phyloP scores from a whole-genome alignment of 1,140 invertebrate genomes.

The Hermatobates lingyangjiaoensis region DNA sequence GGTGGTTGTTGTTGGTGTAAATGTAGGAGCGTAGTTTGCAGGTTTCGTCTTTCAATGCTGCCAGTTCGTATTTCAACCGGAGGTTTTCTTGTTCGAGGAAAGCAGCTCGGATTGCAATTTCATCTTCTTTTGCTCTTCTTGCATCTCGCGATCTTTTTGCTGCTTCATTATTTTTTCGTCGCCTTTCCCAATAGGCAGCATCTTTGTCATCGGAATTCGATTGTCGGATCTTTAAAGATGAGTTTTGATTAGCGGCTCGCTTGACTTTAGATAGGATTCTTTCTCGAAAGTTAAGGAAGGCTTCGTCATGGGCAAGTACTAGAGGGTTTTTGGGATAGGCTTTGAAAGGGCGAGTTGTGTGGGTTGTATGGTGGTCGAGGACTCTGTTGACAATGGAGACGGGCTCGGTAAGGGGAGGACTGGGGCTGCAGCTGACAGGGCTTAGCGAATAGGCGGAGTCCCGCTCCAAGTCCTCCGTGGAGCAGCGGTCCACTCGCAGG shows the following conservation, averaged over 20 bases:
- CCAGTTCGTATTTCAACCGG: conserved; percentile 23
- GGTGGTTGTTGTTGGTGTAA: conserved; percentile 6
- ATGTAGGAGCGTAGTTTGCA: conserved; percentile 11
- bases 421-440: neutral
- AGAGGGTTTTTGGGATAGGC: conserved; percentile 48
- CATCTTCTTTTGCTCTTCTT: conserved; percentile 74
- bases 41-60: conserved; percentile 32
- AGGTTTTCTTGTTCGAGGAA: conserved; percentile 43
- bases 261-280: conserved; percentile 42
- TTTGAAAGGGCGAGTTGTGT: conserved; percentile 38
- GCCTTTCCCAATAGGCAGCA: conserved; percentile 64
- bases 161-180: conserved; percentile 86
- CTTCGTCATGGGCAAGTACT: conserved; percentile 34
- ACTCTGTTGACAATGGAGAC: conserved; percentile 8
- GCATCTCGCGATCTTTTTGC: conserved; percentile 86
- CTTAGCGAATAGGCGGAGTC: neutral
- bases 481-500: too few species aligned
- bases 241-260: conserved; percentile 25
- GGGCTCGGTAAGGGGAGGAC: conserved; percentile 1
- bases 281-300: conserved; percentile 43
- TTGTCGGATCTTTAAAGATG: conserved; percentile 11
- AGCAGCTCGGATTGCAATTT: conserved; percentile 70
- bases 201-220: conserved; percentile 37
- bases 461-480: too few species aligned
- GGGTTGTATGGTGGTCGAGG: neutral